A percentile compares a stretch with the other conserved stretches of the same genome.
Evolutionary conservation across 2,888 invertebrate species (phyloP).

Genomic region (Zele albiditarsus): DNA sequence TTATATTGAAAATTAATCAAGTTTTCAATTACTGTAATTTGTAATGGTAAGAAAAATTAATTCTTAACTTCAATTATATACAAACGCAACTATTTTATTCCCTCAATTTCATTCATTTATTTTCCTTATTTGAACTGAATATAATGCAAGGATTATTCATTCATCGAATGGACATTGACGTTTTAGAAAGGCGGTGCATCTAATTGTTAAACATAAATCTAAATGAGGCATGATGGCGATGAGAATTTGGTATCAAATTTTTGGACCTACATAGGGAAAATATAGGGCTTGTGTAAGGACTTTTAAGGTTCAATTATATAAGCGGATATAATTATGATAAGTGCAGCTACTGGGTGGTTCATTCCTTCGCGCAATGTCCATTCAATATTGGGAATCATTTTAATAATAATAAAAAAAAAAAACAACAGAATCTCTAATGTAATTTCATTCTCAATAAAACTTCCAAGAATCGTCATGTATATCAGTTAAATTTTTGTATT

Average conservation of each 20-base stretch:
- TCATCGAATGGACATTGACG: slow-evolving; percentile 72
- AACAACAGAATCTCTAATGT: not conserved
- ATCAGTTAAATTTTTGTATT: not conserved
- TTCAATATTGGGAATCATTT: slow-evolving; percentile 63
- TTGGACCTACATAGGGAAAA: slow-evolving; percentile 29
- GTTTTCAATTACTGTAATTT: not conserved
- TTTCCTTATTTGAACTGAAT: not conserved
- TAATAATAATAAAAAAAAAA: not conserved
- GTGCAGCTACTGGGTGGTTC: slow-evolving; percentile 61
- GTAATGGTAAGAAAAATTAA: not conserved
- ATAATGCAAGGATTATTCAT: slow-evolving; percentile 65
- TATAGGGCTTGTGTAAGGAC: slow-evolving; percentile 36
- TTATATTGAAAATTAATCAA: slow-evolving; percentile 22
- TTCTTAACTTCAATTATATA: not conserved
- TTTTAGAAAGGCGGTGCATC: slow-evolving; percentile 49
- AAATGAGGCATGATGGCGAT: slow-evolving; percentile 32
- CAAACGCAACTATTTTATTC: not conserved
- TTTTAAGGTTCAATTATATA: slow-evolving; percentile 57
- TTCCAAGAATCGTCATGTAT: not conserved
- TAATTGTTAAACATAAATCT: slow-evolving; percentile 43
- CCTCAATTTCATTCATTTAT: not conserved
- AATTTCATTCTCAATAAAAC: not conserved
- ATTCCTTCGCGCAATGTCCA: slow-evolving; percentile 69
- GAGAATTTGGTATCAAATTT: slow-evolving; percentile 1
- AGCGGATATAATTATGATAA: slow-evolving; percentile 53